Conservation (phyloP, 2,888 invertebrate species). For the Cephus nigrinus region DNA sequence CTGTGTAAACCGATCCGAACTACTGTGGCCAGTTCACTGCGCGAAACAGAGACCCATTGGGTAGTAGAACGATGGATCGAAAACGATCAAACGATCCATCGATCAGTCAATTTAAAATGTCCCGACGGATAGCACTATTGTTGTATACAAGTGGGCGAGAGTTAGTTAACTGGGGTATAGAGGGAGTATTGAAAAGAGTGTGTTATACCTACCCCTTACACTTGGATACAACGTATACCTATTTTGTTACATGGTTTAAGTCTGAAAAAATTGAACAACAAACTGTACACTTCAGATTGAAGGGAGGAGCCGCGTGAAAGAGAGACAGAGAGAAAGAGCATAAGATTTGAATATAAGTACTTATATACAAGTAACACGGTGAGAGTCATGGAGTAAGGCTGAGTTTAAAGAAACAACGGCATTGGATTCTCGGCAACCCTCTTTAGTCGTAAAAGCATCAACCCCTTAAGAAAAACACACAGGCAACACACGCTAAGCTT, state of each 20-base stretch:
- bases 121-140: background rate
- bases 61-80: background rate
- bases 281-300: background rate
- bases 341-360: background rate
- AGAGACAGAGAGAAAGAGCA: constrained; percentile 9
- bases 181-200: background rate
- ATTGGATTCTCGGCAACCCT: background rate
- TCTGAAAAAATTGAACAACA: background rate
- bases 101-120: background rate
- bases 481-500: background rate
- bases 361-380: background rate
- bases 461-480: background rate
- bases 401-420: background rate
- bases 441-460: background rate
- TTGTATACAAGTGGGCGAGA: background rate
- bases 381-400: background rate
- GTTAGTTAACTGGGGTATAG: background rate
- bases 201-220: background rate
- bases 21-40: background rate
- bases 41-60: background rate
- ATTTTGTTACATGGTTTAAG: background rate
- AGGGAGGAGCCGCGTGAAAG: background rate
- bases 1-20: background rate
- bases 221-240: background rate
- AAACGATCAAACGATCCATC: background rate